Conservation (phyloP, 2,113 vertebrate species). For the Odontophorus gujanensis region DNA sequence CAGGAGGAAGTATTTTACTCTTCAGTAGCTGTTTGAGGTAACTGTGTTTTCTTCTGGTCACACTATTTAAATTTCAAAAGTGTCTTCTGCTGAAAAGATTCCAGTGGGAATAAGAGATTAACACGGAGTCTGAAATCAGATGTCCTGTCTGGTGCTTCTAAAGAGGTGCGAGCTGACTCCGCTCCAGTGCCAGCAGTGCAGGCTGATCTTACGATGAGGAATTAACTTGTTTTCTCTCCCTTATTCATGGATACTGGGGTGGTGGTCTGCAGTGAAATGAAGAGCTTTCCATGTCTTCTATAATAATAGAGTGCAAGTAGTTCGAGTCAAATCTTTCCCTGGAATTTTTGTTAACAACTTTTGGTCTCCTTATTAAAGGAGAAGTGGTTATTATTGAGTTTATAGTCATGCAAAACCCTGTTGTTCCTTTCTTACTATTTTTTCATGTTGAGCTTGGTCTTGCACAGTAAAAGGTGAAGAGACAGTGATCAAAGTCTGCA, state of each 20-base stretch:
- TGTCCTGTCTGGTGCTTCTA: not conserved
- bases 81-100: not conserved
- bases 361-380: not conserved
- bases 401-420: not conserved
- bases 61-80: slow-evolving; percentile 28
- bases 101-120: not conserved
- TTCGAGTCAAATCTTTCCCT: not conserved
- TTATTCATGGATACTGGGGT: not conserved
- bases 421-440: not conserved
- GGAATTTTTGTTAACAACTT: not conserved
- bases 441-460: not conserved
- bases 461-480: not conserved
- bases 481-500: not conserved
- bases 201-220: not conserved
- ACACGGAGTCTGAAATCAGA: not conserved
- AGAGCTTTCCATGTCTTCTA: not conserved
- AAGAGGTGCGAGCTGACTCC: not conserved
- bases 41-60: not conserved
- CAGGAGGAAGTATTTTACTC: not conserved
- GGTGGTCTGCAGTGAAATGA: not conserved
- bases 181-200: not conserved
- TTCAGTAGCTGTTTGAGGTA: not conserved
- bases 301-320: not conserved
- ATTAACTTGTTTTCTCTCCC: not conserved
- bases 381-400: not conserved